A percentile compares a stretch with the other conserved stretches of the same genome.
Conservation (phyloP, 1,140 invertebrate species). For the Cotesia vestalis region DNA sequence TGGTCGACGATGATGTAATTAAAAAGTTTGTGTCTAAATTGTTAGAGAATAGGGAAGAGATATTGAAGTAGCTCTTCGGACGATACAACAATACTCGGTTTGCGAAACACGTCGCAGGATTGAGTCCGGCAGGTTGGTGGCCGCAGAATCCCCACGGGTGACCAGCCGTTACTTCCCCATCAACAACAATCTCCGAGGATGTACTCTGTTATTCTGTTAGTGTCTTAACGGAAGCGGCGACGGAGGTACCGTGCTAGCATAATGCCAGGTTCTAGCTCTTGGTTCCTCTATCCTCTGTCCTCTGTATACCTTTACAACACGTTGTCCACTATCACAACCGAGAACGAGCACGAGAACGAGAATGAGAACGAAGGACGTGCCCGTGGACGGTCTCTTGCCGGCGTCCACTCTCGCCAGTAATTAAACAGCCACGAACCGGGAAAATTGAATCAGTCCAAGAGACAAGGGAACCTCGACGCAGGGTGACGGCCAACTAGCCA, state of each 20-base stretch:
- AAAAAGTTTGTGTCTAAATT: constrained; percentile 5
- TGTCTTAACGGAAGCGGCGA: constrained; percentile 58
- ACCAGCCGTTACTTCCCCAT: constrained; percentile 61
- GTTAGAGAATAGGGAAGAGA: constrained; percentile 3
- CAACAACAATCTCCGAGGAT: constrained; percentile 65
- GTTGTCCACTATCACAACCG: constrained; percentile 42
- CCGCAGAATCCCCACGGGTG: constrained; percentile 35
- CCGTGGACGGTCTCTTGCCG: constrained; percentile 34
- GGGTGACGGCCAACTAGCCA: constrained; percentile 65
- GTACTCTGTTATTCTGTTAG: constrained; percentile 62
- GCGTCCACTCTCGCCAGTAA: constrained; percentile 63
- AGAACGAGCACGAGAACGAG: constrained; percentile 25
- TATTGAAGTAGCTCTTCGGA: constrained; percentile 7
- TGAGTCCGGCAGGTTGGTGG: constrained; percentile 50
- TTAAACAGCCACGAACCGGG: constrained; percentile 65
- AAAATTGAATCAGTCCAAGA: constrained; percentile 67
- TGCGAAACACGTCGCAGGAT: constrained; percentile 61
- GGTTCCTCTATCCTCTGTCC: neutral
- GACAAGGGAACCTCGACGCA: constrained; percentile 64
- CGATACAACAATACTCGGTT: constrained; percentile 55
- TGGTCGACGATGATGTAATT: too few species aligned
- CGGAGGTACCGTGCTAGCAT: constrained; percentile 11
- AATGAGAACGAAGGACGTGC: constrained; percentile 27
- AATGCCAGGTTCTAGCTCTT: neutral
- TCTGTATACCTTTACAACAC: neutral